Percentiles rank a stretch among this genome's conserved stretches.
Conservation (phyloP, 2,797 vertebrate genomes). For the Philypnodon macrostomus region DNA sequence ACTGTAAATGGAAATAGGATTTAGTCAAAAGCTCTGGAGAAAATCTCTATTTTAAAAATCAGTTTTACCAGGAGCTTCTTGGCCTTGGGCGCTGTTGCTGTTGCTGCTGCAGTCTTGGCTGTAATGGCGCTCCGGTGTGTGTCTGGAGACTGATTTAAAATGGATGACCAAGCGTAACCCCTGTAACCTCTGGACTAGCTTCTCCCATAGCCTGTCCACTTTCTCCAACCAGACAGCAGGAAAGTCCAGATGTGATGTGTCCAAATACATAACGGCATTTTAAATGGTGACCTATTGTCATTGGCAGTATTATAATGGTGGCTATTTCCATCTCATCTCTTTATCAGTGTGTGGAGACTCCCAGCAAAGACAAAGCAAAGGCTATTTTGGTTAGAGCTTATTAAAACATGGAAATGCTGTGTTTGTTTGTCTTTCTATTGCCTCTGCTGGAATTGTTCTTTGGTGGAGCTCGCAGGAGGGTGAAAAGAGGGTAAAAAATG, state of each 20-base stretch:
- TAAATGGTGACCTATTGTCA: slow-evolving; percentile 2
- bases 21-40: background rate
- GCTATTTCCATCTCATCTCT: slow-evolving; percentile 2
- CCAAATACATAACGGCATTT: no score
- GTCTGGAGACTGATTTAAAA: slow-evolving; percentile 74
- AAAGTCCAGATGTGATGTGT: no score
- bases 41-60: slow-evolving; percentile 3
- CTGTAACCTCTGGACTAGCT: slow-evolving; percentile 60
- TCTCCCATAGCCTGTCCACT: no score
- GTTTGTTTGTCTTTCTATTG: slow-evolving; percentile 34
- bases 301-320: slow-evolving; percentile 8
- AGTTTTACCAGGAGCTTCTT: slow-evolving; percentile 27
- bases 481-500: slow-evolving; percentile 34
- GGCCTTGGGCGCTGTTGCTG: slow-evolving; percentile 36
- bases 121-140: slow-evolving; percentile 50
- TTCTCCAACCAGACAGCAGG: slow-evolving; percentile 42
- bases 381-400: slow-evolving; percentile 22
- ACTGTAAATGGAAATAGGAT: background rate
- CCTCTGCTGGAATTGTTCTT: slow-evolving; percentile 32
- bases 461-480: slow-evolving; percentile 12
- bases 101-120: slow-evolving; percentile 38
- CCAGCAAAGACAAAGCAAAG: slow-evolving; percentile 13
- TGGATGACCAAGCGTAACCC: slow-evolving; percentile 69
- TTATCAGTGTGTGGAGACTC: slow-evolving; percentile 14
- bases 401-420: slow-evolving; percentile 28